Conservation (phyloP, 1,140 invertebrate species). For the Musca vetustissima region DNA sequence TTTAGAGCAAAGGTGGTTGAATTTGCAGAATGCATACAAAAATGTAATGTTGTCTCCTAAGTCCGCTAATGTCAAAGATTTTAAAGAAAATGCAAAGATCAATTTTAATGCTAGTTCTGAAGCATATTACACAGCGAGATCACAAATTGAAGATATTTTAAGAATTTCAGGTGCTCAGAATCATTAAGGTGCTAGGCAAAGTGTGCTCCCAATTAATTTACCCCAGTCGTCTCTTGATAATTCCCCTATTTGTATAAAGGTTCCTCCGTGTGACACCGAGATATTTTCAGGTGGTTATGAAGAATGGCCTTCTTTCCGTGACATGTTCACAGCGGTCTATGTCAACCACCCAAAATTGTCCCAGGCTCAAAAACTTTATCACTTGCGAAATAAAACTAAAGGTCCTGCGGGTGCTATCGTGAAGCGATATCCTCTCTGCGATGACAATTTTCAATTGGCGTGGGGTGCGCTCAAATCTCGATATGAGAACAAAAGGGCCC, state of each 20-base stretch:
- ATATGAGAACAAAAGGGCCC: neutral
- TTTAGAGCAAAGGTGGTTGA: neutral
- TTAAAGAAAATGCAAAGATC: neutral
- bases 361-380: neutral
- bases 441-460: neutral
- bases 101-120: neutral
- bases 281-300: conserved; percentile 6
- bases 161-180: neutral
- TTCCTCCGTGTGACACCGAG: conserved; percentile 20
- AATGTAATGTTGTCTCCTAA: neutral
- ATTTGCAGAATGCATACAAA: neutral
- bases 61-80: neutral
- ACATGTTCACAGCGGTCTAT: conserved; percentile 16
- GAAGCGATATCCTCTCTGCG: neutral
- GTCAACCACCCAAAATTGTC: neutral
- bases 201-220: neutral
- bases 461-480: neutral
- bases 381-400: neutral
- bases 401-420: neutral
- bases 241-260: neutral
- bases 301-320: conserved; percentile 6
- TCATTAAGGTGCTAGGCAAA: neutral
- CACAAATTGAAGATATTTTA: neutral
- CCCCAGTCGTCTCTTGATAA: neutral
- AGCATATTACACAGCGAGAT: neutral